Evolutionary conservation across 2,113 vertebrate genomes (phyloP).

Genomic region (Lichenostomus cassidix): DNA sequence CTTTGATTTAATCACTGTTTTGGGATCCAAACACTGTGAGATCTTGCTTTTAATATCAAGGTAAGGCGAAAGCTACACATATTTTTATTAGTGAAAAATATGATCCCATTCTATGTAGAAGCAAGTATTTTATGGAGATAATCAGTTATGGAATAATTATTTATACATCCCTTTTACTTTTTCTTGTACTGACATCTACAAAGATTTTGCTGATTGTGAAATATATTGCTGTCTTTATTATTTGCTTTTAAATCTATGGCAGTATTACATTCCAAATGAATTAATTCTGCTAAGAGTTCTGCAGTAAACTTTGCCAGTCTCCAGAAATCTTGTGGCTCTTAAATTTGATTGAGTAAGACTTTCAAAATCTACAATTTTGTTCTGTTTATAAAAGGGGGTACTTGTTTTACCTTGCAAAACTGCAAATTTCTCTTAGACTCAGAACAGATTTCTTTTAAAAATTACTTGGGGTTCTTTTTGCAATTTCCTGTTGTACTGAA

Average conservation of each 20-base stretch:
- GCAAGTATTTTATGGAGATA: background rate
- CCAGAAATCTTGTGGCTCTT: background rate
- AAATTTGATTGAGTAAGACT: background rate
- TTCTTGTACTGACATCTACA: background rate
- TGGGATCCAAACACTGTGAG: background rate
- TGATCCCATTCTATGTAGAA: background rate
- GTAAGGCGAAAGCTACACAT: background rate
- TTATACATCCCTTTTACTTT: background rate
- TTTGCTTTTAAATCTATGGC: background rate
- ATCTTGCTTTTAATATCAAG: background rate
- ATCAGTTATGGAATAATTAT: background rate
- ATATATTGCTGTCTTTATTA: background rate
- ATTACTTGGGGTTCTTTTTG: background rate
- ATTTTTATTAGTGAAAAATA: background rate
- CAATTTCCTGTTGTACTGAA: background rate
- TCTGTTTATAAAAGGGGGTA: background rate
- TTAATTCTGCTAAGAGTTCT: background rate
- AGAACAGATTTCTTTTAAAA: background rate
- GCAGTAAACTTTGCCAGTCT: background rate
- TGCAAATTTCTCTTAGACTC: background rate
- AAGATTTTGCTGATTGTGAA: background rate
- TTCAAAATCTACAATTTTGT: background rate
- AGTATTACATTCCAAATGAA: background rate
- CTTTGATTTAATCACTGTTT: background rate
- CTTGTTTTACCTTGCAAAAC: background rate